A percentile compares a stretch with the other conserved stretches of the same genome.
phyloP scores from a whole-genome alignment of 1,140 invertebrate genomes.

The Muscidifurax raptorellus region DNA sequence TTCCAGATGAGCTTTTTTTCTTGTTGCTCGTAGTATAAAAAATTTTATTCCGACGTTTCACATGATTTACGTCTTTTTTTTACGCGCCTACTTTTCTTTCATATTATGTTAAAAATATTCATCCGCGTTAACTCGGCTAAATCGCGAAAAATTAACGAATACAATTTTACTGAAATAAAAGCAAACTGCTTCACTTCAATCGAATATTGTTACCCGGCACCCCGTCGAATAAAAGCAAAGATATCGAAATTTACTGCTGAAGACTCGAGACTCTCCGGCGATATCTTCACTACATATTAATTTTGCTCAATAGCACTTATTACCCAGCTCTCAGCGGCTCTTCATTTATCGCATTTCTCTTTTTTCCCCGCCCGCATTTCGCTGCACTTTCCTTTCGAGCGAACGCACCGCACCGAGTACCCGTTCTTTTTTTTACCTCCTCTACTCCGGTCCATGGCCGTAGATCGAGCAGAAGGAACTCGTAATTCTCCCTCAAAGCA shows the following conservation, averaged over 20 bases:
- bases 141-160: too few relatives aligned
- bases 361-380: background rate
- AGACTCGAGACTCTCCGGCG: background rate
- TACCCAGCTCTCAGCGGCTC: background rate
- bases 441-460: slow-evolving; percentile 3
- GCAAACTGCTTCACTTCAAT: too few relatives aligned
- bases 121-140: too few relatives aligned
- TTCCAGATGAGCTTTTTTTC: background rate
- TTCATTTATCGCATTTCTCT: slow-evolving; percentile 4
- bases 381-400: background rate
- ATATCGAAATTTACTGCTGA: background rate
- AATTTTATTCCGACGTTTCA: background rate
- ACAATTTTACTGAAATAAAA: too few relatives aligned
- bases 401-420: background rate
- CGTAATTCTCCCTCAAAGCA: slow-evolving; percentile 33
- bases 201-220: background rate
- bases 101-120: too few relatives aligned
- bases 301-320: slow-evolving; percentile 23
- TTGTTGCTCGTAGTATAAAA: background rate
- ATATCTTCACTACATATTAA: background rate
- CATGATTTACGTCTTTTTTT: too few relatives aligned
- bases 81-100: too few relatives aligned
- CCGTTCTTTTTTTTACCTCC: background rate
- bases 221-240: background rate
- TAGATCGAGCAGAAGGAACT: slow-evolving; percentile 55